A percentile compares a stretch with the other conserved stretches of the same genome.
These are phyloP conservation scores for Kradibia gibbosae DNA, from an alignment of 1,140 invertebrate species.

Conservation along the genomic window DNA sequence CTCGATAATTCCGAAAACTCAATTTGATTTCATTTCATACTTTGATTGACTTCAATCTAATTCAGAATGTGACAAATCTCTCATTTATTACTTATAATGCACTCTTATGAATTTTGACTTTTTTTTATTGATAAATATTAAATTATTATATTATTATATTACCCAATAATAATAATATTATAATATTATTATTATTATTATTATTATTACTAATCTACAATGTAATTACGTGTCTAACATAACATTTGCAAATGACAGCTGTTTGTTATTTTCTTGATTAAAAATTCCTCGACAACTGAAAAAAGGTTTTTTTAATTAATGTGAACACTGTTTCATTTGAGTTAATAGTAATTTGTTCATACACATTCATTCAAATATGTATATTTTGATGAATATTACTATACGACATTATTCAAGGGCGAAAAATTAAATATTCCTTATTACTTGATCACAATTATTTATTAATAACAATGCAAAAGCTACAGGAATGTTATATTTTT, in stretches of 20 bases:
- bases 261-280: neutral
- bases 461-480: no score
- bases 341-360: neutral
- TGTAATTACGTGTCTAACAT: no score
- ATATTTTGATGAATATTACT: no score
- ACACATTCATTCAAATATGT: neutral
- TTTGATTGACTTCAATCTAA: slow-evolving; percentile 19
- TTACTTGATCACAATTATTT: no score
- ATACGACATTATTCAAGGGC: no score
- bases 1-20: neutral
- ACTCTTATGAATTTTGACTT: no score
- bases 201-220: neutral
- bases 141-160: neutral
- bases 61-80: slow-evolving; percentile 12
- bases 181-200: no score
- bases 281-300: slow-evolving; percentile 14
- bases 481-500: neutral
- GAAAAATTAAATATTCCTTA: no score
- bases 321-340: neutral
- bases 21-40: neutral
- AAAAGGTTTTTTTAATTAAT: slow-evolving; percentile 7
- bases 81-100: neutral
- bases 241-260: neutral
- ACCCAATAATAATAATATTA: no score
- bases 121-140: neutral